phyloP scores from a whole-genome alignment of 2,113 vertebrate genomes.

The Alethe diademata region DNA sequence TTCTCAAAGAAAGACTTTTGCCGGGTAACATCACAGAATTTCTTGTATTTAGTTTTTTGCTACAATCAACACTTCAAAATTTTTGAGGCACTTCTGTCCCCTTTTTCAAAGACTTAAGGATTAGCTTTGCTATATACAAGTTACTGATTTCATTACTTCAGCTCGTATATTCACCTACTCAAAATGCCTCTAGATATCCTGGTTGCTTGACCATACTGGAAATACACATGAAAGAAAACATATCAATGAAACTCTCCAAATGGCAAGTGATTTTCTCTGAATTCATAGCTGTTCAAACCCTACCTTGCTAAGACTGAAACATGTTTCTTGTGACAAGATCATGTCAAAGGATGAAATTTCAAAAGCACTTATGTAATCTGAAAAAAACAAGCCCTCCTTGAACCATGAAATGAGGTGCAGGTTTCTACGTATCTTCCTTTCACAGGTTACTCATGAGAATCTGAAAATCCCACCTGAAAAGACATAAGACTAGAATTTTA shows the following conservation, averaged over 20 bases:
- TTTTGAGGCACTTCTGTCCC: not conserved
- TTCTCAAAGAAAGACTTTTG: not conserved
- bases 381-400: constrained; percentile 36
- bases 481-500: constrained; percentile 30
- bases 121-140: not conserved
- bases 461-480: constrained; percentile 52
- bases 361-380: constrained; percentile 40
- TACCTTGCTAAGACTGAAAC: constrained; percentile 23
- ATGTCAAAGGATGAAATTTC: constrained; percentile 40
- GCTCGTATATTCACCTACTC: not conserved
- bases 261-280: not conserved
- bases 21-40: not conserved
- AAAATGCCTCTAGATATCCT: not conserved
- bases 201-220: not conserved
- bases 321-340: not conserved
- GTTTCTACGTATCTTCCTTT: not conserved
- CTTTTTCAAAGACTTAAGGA: not conserved
- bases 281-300: not conserved
- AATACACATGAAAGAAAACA: constrained; percentile 9
- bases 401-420: constrained; percentile 22
- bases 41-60: not conserved
- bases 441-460: constrained; percentile 21
- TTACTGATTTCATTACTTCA: not conserved
- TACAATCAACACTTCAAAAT: not conserved
- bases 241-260: not conserved